Evolutionary conservation across 64 coral and sea anemone species (phyloP), one percentile per base, ranked within the genome.

Genomic region (Actinia tenebrosa): DNA sequence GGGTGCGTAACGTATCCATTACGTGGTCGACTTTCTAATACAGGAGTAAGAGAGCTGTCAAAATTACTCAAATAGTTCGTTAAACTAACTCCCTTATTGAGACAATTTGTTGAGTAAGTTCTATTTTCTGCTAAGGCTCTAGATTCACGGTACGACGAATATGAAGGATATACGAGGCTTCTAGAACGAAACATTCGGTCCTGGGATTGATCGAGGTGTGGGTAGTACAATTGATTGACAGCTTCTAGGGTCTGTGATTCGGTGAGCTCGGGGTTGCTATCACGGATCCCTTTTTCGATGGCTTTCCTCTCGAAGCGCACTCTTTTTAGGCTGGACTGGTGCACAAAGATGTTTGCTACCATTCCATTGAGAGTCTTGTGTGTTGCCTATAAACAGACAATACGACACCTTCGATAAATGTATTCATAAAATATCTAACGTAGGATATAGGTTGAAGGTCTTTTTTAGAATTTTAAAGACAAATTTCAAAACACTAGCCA

Each of bases 221-320:
- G 69, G 1, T 20, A 80, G 11, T 16, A 80, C 52, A 16, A 53
- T 56, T 72, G 78, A 83, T 56, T 92, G 45, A 81, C 45, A n/a
- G 45, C 79, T 81, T 81, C 79, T 22, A 81, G 18, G 69, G 79
- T 81, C 22, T 81, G 45, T 81, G 79, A 81, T 19, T 81, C 79
- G 16, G 44, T 81, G 3, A 85, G 43, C 7, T 85, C 56, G 16
- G 83, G 83, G 56, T 88, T 92, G 43, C 86, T 92, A 52, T 88
- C 86, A 25, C 80, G 85, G 23, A 88, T 84, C 56, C 87, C 94
- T 82, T 92, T 93, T 82, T 89, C 91, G 77, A 97, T 92, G 20
- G 94, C 94, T 45, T 97, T 97, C 82, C 85, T 93, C 71, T 97
- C 94, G 88, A 97, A 97, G 43, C 94, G 86, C 6, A 97, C 94